Percentiles rank a stretch among this genome's conserved stretches.
phyloP scores from a whole-genome alignment of 2,888 invertebrate genomes.

The Sarcophaga rosellei region DNA sequence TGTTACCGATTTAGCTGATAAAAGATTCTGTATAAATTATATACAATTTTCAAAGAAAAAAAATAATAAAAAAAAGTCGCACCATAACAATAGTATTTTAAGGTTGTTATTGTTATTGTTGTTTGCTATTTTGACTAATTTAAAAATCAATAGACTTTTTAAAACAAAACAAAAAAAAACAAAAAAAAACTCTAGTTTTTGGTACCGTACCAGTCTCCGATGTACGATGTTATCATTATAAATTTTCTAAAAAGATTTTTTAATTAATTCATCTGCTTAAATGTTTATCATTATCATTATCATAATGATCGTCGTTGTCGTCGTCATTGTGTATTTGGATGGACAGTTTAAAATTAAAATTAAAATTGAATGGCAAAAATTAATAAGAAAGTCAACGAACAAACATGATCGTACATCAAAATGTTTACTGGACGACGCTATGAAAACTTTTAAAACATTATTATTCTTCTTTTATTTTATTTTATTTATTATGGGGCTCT shows the following conservation, averaged over 20 bases:
- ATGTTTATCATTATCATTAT: conserved; percentile 1
- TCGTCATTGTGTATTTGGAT: not conserved
- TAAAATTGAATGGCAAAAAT: no score
- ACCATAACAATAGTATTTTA: conserved; percentile 17
- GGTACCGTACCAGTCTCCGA: conserved; percentile 67
- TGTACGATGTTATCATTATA: conserved; percentile 32
- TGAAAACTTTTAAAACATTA: not conserved
- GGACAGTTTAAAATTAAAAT: not conserved
- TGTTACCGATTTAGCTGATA: conserved; percentile 16
- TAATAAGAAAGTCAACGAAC: not conserved
- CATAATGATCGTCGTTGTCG: no score
- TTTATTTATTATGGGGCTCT: not conserved
- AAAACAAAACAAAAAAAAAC: not conserved
- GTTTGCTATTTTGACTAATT: conserved; percentile 4
- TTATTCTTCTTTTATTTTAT: not conserved
- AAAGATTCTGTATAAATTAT: conserved; percentile 45
- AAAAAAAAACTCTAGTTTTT: conserved; percentile 23
- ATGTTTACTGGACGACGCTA: conserved; percentile 4
- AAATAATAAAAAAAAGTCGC: not conserved
- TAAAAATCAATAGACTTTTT: conserved; percentile 27
- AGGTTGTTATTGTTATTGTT: conserved; percentile 15
- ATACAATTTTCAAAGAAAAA: no score
- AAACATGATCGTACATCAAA: conserved; percentile 13
- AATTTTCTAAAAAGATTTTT: conserved; percentile 45
- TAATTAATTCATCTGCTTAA: conserved; percentile 44